Base-by-base conservation (phyloP, 2,797 vertebrate genomes). In the Sebastes itinus region DNA sequence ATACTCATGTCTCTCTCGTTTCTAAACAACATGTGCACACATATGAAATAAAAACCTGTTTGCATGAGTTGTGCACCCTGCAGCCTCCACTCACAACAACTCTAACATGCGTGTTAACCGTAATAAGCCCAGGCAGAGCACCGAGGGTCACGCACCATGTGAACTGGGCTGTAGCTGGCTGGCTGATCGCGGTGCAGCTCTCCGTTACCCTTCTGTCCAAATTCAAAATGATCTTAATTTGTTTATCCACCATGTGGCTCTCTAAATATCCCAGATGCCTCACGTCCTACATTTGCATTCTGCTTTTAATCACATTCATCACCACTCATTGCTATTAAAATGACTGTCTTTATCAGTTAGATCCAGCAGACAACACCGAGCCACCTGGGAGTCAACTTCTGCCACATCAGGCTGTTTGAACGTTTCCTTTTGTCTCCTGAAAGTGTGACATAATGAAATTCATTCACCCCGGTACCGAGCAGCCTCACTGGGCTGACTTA, bases 261-360 rank as follows among this genome's bases (percentile, higher is more conserved):
- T 59, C 78, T 59, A 55, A 71, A 69, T 82, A 79, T 59, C 63
- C 73, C 67, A 79, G 68, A 35, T 65, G 54, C 52, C 18, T 73
- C n/a, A 16, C 33, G 72, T 42, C 59, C 28, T 20, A 58, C 13
- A 72, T 79, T 69, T 72, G 68, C 42, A 77, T 78, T 85, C 18
- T 54, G 30, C 52, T 85, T 72, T 67, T 72, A 80, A 78, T 70
- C 54, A 61, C 65, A 65, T 75, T 79, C 52, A 64, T 49, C 52
- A 49, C 9, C 42, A 55, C 55, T 70, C 58, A 38, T 28, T 69
- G 56, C 72, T 42, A 23, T 56, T 28, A 32, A 33, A 61, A n/a
- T n/a, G 59, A n/a, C 27, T 63, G 38, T 63, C 28, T 75, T 71
- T 58, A 35, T 72, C 68, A 55, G 46, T 52, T 60, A 55, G 66